Conservation (phyloP, 2,113 vertebrate genomes). For the Charadrius vociferus region DNA sequence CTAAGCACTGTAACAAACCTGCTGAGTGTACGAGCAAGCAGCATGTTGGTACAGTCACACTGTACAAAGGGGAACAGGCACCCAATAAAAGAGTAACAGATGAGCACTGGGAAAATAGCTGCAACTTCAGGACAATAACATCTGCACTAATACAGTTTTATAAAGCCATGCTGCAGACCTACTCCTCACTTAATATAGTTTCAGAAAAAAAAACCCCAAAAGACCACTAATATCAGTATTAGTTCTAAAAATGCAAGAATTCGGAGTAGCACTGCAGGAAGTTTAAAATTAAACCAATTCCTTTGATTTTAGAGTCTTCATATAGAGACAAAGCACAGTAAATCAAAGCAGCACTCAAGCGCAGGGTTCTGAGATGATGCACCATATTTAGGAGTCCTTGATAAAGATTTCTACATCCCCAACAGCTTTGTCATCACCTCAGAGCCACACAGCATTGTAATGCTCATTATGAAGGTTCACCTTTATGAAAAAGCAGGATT, state of each 20-base stretch:
- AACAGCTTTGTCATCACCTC: neutral
- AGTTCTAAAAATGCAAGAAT: neutral
- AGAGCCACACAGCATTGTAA: neutral
- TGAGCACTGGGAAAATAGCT: neutral
- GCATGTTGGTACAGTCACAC: neutral
- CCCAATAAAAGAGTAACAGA: neutral
- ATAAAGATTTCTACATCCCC: neutral
- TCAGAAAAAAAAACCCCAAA: fast-evolving
- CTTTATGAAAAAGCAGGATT: neutral
- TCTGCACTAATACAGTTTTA: neutral
- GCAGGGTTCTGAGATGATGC: neutral
- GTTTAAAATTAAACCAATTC: neutral
- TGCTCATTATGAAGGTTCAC: neutral
- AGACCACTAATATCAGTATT: neutral
- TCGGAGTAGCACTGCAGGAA: neutral
- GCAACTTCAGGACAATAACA: neutral
- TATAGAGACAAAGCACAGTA: neutral
- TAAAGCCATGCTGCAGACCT: neutral
- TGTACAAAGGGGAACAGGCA: neutral
- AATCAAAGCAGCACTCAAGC: neutral
- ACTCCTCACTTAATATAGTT: neutral
- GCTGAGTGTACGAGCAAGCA: neutral
- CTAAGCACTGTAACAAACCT: neutral
- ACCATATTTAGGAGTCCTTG: neutral
- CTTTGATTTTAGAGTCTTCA: neutral